These are phyloP conservation scores for Okapia johnstoni DNA, from an alignment of 2,113 vertebrate species.

Conservation along the genomic window DNA sequence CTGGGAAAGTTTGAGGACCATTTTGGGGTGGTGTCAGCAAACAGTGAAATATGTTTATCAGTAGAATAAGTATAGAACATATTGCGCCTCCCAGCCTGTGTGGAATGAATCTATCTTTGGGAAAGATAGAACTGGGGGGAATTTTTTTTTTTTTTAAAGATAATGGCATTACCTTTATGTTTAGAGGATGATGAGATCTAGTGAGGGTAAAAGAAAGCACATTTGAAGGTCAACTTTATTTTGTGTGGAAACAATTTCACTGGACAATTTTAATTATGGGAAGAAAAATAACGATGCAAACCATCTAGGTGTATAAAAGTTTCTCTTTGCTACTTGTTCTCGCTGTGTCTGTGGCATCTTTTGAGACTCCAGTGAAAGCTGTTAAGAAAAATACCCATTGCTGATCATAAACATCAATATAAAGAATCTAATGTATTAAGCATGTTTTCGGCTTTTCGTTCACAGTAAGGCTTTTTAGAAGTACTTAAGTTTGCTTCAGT, in stretches of 20 bases:
- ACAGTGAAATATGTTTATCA: conserved; percentile 50
- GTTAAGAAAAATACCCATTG: conserved; percentile 49
- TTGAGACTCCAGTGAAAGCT: conserved; percentile 1
- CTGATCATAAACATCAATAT: conserved; percentile 42
- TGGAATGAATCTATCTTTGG: conserved; percentile 49
- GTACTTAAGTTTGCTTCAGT: conserved; percentile 57
- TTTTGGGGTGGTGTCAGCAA: background rate
- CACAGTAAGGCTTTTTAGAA: conserved; percentile 56
- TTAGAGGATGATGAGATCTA: background rate
- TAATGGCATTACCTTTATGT: conserved; percentile 18
- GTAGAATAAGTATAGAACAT: conserved; percentile 62
- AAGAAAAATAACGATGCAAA: conserved; percentile 20
- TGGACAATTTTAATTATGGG: conserved; percentile 25
- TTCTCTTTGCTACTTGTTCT: conserved; percentile 44
- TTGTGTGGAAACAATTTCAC: conserved; percentile 56
- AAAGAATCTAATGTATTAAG: conserved; percentile 52
- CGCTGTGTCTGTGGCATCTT: background rate
- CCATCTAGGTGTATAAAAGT: conserved; percentile 68
- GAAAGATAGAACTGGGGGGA: conserved; percentile 31
- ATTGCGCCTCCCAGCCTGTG: conserved; percentile 24
- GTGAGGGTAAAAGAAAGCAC: conserved; percentile 18
- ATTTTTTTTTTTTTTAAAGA: background rate
- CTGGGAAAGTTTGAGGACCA: background rate
- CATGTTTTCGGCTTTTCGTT: conserved; percentile 49
- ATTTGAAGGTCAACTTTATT: conserved; percentile 44